Conservation (phyloP, 2,888 invertebrate genomes). For the Empis livida region DNA sequence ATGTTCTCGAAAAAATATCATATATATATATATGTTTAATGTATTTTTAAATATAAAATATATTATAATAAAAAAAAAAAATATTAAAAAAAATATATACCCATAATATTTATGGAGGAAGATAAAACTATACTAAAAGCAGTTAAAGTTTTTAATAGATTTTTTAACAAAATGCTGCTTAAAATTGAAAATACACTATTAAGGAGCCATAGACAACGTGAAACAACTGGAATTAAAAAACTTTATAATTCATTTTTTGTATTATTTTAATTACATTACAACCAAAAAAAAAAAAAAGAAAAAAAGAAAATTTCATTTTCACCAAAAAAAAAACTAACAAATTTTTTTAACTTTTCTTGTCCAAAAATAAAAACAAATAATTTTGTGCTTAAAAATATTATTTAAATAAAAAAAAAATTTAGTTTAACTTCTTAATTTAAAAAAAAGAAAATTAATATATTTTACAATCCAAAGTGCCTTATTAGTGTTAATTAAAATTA, state of each 20-base stretch:
- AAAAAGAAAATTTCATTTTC: too few species aligned
- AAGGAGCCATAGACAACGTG: slow-evolving; percentile 69
- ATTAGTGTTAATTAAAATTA: slow-evolving; percentile 3
- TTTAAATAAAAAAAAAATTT: too few species aligned
- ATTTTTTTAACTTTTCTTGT: too few species aligned
- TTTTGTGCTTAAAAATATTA: too few species aligned
- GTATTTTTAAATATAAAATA: background rate
- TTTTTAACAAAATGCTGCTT: slow-evolving; percentile 49
- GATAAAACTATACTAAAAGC: slow-evolving; percentile 5
- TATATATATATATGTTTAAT: background rate
- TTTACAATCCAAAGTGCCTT: slow-evolving; percentile 10
- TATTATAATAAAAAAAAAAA: background rate
- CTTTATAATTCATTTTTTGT: slow-evolving; percentile 79
- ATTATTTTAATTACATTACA: slow-evolving; percentile 52
- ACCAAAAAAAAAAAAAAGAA: slow-evolving; percentile 3
- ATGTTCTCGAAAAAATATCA: background rate
- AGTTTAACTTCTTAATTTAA: too few species aligned
- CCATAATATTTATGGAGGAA: too few species aligned
- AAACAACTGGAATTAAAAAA: slow-evolving; percentile 75
- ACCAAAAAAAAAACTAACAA: background rate
- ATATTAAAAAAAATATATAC: background rate
- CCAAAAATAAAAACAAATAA: too few species aligned
- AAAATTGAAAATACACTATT: slow-evolving; percentile 61
- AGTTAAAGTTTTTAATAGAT: slow-evolving; percentile 16
- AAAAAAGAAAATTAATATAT: slow-evolving; percentile 1